Evolutionary conservation across 1,140 invertebrate genomes (phyloP), one percentile per base, ranked within the genome.

Genomic region (Drosophila nigrodunni): DNA sequence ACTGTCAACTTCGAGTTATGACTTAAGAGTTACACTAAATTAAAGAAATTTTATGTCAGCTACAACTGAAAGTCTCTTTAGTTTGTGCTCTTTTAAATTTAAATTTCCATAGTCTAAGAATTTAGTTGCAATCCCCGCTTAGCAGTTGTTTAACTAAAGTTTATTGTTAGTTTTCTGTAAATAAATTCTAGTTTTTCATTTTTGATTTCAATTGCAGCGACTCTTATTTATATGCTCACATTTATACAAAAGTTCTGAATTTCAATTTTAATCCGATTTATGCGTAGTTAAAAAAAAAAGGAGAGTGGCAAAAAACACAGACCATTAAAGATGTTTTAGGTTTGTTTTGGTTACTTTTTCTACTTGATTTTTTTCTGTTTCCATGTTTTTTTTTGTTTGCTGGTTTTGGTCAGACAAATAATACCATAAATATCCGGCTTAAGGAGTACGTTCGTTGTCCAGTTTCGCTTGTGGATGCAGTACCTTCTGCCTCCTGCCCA

Each of bases 251-350:
- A 55, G 34, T 47, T 54, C 41, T 43, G 52, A 35, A 50, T 47
- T 49, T 50, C 37, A 67, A 41, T 78, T 87, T 88, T 87, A 87
- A 87, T 80, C 83, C 83, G 83, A 75, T 87, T 87, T 80, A 68
- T 73, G 79, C 69, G 18, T 34, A 57, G 35, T 0, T 61, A 77
- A 64, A 43, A 13, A 43, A 13, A 37, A 35, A 37, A 13, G 18
- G 60, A 69, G 73, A 68, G 85, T 71, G 74, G 59, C 64, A 59
- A 67, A 83, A 78, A 77, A 59, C 70, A 60, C 54, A 21, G 60
- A 61, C 66, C 77, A 67, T 66, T 37, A 75, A 80, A 81, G 85
- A 70, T 67, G 70, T 46, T 59, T 11, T 37, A 21, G 50, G 15
- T 57, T 35, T 37, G 18, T 44, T 47, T 46, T 3, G 37, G 10